Base-by-base conservation (phyloP, 2,797 vertebrate genomes). In the Anguilla megastoma region DNA sequence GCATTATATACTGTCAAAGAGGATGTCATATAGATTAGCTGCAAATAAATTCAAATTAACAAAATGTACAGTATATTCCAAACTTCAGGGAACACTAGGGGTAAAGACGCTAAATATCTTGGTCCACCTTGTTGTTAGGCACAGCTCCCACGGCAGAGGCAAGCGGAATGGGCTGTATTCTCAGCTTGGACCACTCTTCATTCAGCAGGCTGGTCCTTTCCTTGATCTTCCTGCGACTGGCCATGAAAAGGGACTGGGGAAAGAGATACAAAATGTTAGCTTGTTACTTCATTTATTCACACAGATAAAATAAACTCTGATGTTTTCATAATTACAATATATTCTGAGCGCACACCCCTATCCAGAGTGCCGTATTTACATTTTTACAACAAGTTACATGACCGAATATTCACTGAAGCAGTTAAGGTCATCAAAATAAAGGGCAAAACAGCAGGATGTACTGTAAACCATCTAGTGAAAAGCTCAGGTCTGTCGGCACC, bases 211-310 rank as follows among this genome's bases (percentile, higher is more conserved):
- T 95, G 16, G 97, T 97, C 92, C 97, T 97, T 88, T 96, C 95
- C 86, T 99, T 97, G 88, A 99, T 98, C 91, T 98, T 99, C 0
- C 95, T 95, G 90, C 97, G 96, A 94, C 99, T 99, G 87, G 97
- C 96, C 93, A 97, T 96, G 93, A 98, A 99, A 48, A 98, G 92
- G 89, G 96, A 96, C 98, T 99, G 89, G 52, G 89, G 91, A n/a
- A 88, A 92, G 86, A 89, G 45, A 86, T 63, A 21, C 3, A 1
- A 36, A 79, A 21, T 3, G 33, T 27, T 30, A 12, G 0, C 33
- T 27, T 30, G 12, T 71, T 33, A 14, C 30, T 12, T 71, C 10
- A 71, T 33, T 30, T 74, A 27, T 66, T 66, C 63, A n/a, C 63
- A 66, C 8, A 66, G n/a, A 66, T n/a, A 66, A 66, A 66, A 24